Conservation (phyloP, 2,888 invertebrate species). For the Deilephila elpenor region DNA sequence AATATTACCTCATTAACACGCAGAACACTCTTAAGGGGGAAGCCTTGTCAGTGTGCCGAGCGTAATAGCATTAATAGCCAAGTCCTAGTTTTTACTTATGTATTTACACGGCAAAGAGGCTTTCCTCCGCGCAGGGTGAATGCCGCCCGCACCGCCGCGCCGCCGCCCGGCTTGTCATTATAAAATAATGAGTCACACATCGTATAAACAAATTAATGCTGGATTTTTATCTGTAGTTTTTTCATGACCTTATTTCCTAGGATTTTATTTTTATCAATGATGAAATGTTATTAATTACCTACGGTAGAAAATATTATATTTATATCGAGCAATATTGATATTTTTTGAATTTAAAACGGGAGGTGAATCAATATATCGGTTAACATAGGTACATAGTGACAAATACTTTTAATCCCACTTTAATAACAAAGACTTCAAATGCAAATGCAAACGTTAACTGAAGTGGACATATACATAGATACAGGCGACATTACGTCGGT, state of each 20-base stretch:
- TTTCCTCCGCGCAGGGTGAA: constrained; percentile 28
- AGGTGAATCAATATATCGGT: too few relatives aligned
- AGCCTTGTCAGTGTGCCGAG: constrained; percentile 44
- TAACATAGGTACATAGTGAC: too few relatives aligned
- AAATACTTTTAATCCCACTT: too few relatives aligned
- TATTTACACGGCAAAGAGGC: constrained; percentile 38
- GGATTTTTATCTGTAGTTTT: constrained; percentile 2
- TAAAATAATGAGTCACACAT: constrained; percentile 20
- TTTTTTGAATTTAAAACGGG: too few relatives aligned
- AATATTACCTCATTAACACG: constrained; percentile 23
- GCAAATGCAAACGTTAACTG: too few relatives aligned
- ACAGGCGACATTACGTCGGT: too few relatives aligned
- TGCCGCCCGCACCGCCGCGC: constrained; percentile 12
- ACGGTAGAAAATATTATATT: too few relatives aligned
- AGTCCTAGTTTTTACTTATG: constrained; percentile 33
- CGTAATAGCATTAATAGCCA: constrained; percentile 51
- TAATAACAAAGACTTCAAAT: too few relatives aligned
- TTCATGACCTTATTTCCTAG: neutral
- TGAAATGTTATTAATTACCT: too few relatives aligned
- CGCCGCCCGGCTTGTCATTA: constrained; percentile 18
- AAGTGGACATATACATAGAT: too few relatives aligned
- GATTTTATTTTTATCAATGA: neutral
- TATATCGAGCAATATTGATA: too few relatives aligned
- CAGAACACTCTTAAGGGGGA: constrained; percentile 36
- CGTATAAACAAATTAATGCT: neutral